Evolutionary conservation across 2,888 invertebrate species (phyloP).

Genomic region (Polydrusus cervinus): DNA sequence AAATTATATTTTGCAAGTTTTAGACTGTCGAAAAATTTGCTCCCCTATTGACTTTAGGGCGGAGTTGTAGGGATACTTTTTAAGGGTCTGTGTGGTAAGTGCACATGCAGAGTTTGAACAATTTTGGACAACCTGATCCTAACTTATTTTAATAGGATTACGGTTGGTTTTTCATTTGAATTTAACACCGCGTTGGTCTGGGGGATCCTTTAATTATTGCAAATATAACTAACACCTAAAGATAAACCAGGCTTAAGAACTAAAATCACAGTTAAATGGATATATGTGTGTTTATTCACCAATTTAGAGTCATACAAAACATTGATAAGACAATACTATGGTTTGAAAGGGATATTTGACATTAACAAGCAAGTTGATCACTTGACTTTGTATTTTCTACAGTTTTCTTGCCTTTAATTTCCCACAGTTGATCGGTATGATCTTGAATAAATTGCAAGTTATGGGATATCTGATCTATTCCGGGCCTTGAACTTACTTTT

Average conservation of each 20-base stretch:
- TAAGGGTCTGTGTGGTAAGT: no score
- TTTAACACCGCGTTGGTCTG: no score
- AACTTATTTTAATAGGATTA: no score
- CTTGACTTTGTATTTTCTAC: not conserved
- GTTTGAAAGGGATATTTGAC: not conserved
- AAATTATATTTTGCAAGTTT: no score
- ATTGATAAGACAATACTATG: conserved; percentile 6
- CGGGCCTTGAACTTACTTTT: not conserved
- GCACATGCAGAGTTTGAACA: no score
- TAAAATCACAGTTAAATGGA: not conserved
- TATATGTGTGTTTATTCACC: not conserved
- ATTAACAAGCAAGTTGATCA: not conserved
- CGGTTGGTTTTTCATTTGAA: no score
- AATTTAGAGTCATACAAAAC: not conserved
- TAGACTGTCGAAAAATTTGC: no score
- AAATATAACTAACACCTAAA: no score
- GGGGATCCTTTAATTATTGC: no score
- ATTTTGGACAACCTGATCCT: no score
- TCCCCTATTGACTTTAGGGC: no score
- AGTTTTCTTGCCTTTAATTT: not conserved
- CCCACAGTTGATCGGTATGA: not conserved
- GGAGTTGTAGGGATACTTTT: no score
- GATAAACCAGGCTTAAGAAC: not conserved
- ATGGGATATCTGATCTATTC: not conserved
- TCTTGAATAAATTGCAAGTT: conserved; percentile 1